Conservation (phyloP, 2,888 invertebrate genomes). For the Ligdia adustata region DNA sequence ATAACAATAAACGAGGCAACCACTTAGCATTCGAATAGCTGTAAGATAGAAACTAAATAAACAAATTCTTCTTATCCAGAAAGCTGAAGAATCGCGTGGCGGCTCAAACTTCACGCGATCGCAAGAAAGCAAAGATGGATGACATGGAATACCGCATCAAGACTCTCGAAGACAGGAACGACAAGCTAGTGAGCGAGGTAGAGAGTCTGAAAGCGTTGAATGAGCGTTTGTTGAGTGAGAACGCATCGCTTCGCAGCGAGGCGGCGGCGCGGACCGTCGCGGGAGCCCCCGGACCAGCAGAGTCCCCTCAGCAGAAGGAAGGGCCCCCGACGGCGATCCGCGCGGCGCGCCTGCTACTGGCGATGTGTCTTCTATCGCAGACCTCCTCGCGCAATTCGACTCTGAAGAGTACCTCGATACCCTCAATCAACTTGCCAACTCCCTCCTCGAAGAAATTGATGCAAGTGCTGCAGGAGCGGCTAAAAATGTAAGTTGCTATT, state of each 20-base stretch:
- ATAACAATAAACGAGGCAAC: too few relatives aligned
- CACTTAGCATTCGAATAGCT: too few relatives aligned
- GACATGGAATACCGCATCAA: conserved; percentile 91
- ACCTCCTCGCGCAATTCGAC: conserved; percentile 92
- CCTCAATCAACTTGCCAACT: conserved; percentile 92
- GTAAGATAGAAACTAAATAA: too few relatives aligned
- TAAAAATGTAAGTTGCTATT: conserved; percentile 83
- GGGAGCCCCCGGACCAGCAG: conserved; percentile 90
- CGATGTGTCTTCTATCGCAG: conserved; percentile 93
- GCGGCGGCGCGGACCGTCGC: conserved; percentile 87
- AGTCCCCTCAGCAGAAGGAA: conserved; percentile 98
- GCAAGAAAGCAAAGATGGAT: conserved; percentile 97
- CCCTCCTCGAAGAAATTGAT: conserved; percentile 91
- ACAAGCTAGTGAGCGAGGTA: conserved; percentile 86
- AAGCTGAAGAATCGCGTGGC: conserved; percentile 98
- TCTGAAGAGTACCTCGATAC: conserved; percentile 88
- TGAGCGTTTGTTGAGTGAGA: conserved; percentile 87
- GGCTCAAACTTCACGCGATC: conserved; percentile 98
- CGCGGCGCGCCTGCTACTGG: conserved; percentile 89
- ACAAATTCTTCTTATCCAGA: conserved; percentile 84
- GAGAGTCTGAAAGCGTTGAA: conserved; percentile 87
- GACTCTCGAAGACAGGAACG: conserved; percentile 85
- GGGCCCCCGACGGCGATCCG: conserved; percentile 89
- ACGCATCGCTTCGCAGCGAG: conserved; percentile 83
- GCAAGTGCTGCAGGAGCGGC: conserved; percentile 87